Base-by-base conservation (phyloP, 2,113 vertebrate species). In the Stegastes partitus region DNA sequence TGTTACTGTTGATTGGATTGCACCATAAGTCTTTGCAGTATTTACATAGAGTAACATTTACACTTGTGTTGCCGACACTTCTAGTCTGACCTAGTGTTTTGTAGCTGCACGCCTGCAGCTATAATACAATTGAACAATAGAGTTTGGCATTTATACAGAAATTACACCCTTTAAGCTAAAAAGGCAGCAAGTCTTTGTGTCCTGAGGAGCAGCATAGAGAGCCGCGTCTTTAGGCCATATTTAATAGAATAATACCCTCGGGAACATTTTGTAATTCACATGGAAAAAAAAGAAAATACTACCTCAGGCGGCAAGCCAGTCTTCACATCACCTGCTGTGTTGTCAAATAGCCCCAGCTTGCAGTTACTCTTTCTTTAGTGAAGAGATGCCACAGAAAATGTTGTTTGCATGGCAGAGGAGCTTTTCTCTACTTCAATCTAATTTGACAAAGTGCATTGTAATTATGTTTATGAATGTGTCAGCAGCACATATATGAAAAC, bases 301-400 rank as follows among this genome's bases (percentile, higher is more conserved):
- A 77, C 82, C 74, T 85, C 44, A 19, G 87, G 83, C 79, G 3
- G 37, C 28, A 54, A 65, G 68, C 51, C 61, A 74, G 23, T 82
- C 80, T 44, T 69, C 78, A 54, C 64, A 70, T 81, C 67, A 82
- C 88, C 77, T 88, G 72, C 88, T 91, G 91, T 74, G 85, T 82
- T 81, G 67, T 82, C 82, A 84, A 88, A 84, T 74, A 90, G 81
- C 82, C 75, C 47, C 77, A 50, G 81, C 16, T 44, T 56, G 58
- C 65, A 59, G 18, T 65, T 77, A 57, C 39, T 70, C 59, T 69
- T 77, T 62, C 54, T 73, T 57, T 66, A 61, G 54, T 28, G 4
- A 69, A 63, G 7, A 67, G 12, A 50, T 62, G 49, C n/a, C 39
- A 71, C 26, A 26, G 39, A 47, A 74, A 67, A 67, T 68, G 44